These are phyloP conservation scores for Drosophila albomicans DNA, from an alignment of 1,140 invertebrate species.

Conservation along the genomic window DNA sequence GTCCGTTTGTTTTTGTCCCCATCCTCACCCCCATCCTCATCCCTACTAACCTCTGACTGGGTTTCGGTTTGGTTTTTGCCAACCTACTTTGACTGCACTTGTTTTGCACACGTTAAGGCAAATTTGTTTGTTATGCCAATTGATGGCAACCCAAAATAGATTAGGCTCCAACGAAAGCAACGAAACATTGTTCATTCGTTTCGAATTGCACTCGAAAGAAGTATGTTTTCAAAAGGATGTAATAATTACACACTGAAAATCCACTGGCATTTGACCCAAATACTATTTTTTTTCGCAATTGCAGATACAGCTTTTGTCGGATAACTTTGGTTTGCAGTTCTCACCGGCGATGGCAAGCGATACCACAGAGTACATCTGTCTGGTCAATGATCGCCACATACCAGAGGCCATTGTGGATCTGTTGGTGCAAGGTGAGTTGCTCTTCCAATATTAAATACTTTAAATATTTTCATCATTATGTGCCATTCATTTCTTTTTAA, in stretches of 20 bases:
- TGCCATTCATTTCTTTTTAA: no score
- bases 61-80: conserved; percentile 6
- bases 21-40: background rate
- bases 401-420: conserved; percentile 88
- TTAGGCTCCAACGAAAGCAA: conserved; percentile 9
- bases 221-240: background rate
- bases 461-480: background rate
- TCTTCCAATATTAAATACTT: no score
- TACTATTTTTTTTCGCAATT: conserved; percentile 34
- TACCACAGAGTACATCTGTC: conserved; percentile 88
- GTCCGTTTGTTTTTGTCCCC: conserved; percentile 8
- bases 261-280: conserved; percentile 9
- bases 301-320: conserved; percentile 86
- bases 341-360: conserved; percentile 87
- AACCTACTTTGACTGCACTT: conserved; percentile 36
- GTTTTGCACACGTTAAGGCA: conserved; percentile 42
- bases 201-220: background rate
- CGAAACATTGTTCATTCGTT: background rate
- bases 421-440: conserved; percentile 88
- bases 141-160: conserved; percentile 34
- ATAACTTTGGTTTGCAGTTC: conserved; percentile 88
- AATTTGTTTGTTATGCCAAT: conserved; percentile 55
- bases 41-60: background rate
- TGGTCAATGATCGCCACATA: conserved; percentile 89
- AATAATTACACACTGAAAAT: conserved; percentile 30